Percentiles rank a stretch among this genome's conserved stretches.
These are phyloP conservation scores for Lates japonicus DNA, from an alignment of 2,797 vertebrate genomes.

Conservation along the genomic window DNA sequence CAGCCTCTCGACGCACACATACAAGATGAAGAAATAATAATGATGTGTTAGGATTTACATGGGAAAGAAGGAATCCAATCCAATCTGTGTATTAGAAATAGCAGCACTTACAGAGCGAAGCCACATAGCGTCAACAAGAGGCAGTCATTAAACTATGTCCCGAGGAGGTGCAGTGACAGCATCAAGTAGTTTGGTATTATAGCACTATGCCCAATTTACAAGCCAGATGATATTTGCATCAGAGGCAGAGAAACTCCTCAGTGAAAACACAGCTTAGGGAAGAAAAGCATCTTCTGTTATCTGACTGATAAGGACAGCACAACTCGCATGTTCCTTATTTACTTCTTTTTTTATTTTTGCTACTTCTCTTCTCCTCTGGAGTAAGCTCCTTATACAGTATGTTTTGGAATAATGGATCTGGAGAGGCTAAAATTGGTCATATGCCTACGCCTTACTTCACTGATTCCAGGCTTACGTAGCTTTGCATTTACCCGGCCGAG, in stretches of 20 bases:
- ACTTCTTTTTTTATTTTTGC: constrained; percentile 17
- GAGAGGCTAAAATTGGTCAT: constrained; percentile 40
- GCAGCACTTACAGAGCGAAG: constrained; percentile 47
- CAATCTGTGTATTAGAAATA: constrained; percentile 54
- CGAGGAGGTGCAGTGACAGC: constrained; percentile 72
- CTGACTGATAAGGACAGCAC: constrained; percentile 68
- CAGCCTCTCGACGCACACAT: constrained; percentile 6
- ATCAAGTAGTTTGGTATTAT: constrained; percentile 72
- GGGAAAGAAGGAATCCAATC: constrained; percentile 33
- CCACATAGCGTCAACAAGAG: constrained; percentile 65
- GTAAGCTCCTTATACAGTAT: constrained; percentile 71
- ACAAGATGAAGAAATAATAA: constrained; percentile 22
- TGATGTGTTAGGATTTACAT: constrained; percentile 35
- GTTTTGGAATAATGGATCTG: constrained; percentile 58
- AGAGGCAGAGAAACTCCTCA: constrained; percentile 66
- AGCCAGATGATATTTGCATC: constrained; percentile 78
- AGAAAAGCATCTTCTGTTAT: constrained; percentile 72
- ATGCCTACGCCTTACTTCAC: constrained; percentile 49
- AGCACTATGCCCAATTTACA: constrained; percentile 74
- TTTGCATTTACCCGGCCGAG: constrained; percentile 42
- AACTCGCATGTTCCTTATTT: constrained; percentile 45
- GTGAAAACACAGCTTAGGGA: constrained; percentile 75
- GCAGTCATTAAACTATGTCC: constrained; percentile 79
- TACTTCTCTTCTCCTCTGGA: constrained; percentile 46
- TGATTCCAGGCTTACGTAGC: constrained; percentile 44